phyloP scores from a whole-genome alignment of 2,113 vertebrate species.

The Amblyornis subalaris region DNA sequence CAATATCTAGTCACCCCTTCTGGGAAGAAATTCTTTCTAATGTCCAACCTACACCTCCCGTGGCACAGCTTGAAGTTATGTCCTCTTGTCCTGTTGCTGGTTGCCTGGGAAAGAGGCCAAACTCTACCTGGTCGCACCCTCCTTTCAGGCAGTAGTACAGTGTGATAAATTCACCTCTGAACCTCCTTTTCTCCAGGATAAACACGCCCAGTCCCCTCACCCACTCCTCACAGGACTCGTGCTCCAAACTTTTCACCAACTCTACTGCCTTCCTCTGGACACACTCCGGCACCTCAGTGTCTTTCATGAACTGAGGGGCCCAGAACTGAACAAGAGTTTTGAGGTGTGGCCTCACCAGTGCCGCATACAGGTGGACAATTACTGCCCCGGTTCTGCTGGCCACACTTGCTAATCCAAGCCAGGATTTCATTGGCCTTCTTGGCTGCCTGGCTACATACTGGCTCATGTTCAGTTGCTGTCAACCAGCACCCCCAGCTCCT shows the following conservation, averaged over 20 bases:
- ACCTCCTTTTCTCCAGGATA: background rate
- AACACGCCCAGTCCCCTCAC: background rate
- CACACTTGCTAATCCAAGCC: background rate
- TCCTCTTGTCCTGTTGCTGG: background rate
- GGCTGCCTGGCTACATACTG: background rate
- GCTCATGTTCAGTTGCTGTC: accelerated
- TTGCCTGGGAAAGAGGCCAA: background rate
- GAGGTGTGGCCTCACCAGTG: accelerated
- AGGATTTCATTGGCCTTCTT: accelerated
- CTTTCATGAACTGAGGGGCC: background rate
- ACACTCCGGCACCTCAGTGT: accelerated
- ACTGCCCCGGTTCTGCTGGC: background rate
- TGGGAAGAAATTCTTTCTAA: background rate
- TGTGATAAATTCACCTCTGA: accelerated
- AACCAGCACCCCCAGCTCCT: background rate
- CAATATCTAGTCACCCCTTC: accelerated
- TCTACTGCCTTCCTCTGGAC: accelerated
- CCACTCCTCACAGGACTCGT: accelerated
- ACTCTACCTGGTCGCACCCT: accelerated
- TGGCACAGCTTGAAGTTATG: accelerated
- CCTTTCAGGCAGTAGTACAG: background rate
- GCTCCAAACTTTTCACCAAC: background rate
- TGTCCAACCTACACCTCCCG: background rate
- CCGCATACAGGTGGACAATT: accelerated
- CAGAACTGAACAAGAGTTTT: background rate